Evolutionary conservation across 2,888 invertebrate species (phyloP).

Genomic region (Creontiades dilutus): DNA sequence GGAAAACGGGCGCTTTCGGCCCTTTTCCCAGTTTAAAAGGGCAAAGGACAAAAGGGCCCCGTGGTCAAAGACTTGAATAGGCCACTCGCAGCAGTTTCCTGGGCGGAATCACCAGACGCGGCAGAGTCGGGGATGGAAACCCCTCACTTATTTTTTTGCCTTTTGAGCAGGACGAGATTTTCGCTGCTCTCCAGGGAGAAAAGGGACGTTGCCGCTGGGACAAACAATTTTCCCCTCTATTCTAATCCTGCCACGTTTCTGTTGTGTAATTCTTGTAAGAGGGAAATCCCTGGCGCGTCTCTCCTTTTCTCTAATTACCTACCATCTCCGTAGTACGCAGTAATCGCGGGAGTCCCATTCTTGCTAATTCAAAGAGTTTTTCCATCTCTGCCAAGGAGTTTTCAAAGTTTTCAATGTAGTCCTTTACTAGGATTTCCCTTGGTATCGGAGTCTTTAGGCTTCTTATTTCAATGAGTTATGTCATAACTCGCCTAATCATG

Average conservation of each 20-base stretch:
- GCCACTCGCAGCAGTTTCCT: slow-evolving; percentile 15
- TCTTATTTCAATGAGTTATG: too few species aligned
- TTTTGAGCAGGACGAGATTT: not conserved
- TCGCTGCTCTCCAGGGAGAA: not conserved
- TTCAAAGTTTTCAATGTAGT: too few species aligned
- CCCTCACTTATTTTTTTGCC: not conserved
- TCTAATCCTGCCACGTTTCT: slow-evolving; percentile 1
- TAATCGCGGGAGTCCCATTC: not conserved
- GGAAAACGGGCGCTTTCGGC: slow-evolving; percentile 2
- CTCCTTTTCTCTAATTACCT: slow-evolving; percentile 22
- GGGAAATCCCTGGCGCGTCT: slow-evolving; percentile 15
- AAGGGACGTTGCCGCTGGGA: not conserved
- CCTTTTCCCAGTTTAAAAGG: slow-evolving; percentile 16
- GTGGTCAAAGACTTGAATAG: slow-evolving; percentile 24
- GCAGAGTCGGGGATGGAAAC: not conserved
- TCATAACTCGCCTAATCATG: too few species aligned
- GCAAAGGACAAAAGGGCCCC: not conserved
- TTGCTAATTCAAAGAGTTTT: not conserved
- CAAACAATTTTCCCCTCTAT: slow-evolving; percentile 35
- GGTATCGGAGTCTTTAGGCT: too few species aligned
- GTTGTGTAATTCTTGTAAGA: slow-evolving; percentile 4
- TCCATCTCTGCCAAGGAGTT: not conserved
- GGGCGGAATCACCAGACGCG: slow-evolving; percentile 1
- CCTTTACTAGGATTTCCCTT: too few species aligned
- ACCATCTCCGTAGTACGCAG: not conserved